phyloP scores from a whole-genome alignment of 2,797 vertebrate genomes.

The Cryptoprocta ferox region DNA sequence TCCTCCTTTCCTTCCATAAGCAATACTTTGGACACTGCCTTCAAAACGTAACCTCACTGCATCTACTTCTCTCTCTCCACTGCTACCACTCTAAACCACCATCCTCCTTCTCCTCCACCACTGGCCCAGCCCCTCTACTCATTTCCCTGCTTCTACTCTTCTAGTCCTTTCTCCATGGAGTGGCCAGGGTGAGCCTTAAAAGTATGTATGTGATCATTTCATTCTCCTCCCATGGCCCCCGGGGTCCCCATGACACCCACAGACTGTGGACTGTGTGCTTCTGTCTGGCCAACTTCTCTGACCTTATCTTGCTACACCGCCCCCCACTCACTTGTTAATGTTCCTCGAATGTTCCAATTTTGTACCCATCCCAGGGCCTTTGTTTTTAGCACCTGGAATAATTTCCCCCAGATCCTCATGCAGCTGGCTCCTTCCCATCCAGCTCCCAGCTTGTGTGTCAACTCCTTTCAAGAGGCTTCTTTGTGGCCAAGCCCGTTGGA shows the following conservation, averaged over 20 bases:
- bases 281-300: background rate
- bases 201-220: rapidly evolving
- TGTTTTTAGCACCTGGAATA: background rate
- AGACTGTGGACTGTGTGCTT: too few species aligned
- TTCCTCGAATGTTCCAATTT: background rate
- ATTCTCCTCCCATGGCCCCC: background rate
- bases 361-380: background rate
- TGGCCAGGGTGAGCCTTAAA: background rate
- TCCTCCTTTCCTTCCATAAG: background rate
- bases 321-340: background rate
- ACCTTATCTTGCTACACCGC: background rate
- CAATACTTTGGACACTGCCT: background rate
- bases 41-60: too few species aligned
- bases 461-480: background rate
- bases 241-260: background rate
- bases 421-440: background rate
- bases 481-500: background rate
- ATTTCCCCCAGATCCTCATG: rapidly evolving
- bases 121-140: background rate
- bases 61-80: background rate
- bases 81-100: background rate
- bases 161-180: background rate
- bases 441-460: background rate
- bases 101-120: background rate
- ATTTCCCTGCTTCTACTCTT: background rate